Base-by-base conservation (phyloP, 2,888 invertebrate species). In the Leptinotarsa tumamoca region DNA sequence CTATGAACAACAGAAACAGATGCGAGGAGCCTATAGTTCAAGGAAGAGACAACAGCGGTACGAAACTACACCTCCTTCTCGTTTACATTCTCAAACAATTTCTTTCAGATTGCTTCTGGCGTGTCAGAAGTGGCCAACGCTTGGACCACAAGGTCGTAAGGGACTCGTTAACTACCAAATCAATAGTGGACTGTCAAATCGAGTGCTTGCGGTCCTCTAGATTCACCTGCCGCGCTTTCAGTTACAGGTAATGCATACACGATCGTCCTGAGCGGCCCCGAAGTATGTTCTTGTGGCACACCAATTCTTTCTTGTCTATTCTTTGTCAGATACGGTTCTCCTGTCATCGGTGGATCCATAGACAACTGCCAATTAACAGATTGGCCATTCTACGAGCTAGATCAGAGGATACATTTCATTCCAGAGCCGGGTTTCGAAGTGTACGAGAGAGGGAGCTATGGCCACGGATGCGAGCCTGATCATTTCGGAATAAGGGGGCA, bases 331-430 rank as follows among this genome's bases (percentile, higher is more conserved):
- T 95, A 93, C 83, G 94, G 93, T 7, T 90, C 93, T 1, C 91
- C 93, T 0, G 87, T 90, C 0, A 91, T 92, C 68, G 93, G 93
- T 0, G 93, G 93, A 56, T 90, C 92, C 33, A 89, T 92, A 1
- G 92, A 94, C 80, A 96, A 96, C 87, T 96, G 96, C 81, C 93
- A 94, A 67, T 88, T 96, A 5, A 94, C 94, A 0, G 95, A 96
- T 79, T 93, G 94, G 88, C 92, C 92, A 0, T 92, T 92, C 5
- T 89, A 90, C 23, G 94, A 95, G 66, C 90, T 95, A 74, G 91
- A 93, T 83, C 90, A 91, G 63, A 87, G 88, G 56, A 87, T 88
- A 2, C 90, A 92, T 85, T 89, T 92, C 33, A 89, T 92, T 61
- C 89, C 91, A 4, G 93, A 93, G 78, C 88, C 90, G 1, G 92